These are phyloP conservation scores for Indicator indicator DNA, from an alignment of 2,113 vertebrate species.

Conservation along the genomic window DNA sequence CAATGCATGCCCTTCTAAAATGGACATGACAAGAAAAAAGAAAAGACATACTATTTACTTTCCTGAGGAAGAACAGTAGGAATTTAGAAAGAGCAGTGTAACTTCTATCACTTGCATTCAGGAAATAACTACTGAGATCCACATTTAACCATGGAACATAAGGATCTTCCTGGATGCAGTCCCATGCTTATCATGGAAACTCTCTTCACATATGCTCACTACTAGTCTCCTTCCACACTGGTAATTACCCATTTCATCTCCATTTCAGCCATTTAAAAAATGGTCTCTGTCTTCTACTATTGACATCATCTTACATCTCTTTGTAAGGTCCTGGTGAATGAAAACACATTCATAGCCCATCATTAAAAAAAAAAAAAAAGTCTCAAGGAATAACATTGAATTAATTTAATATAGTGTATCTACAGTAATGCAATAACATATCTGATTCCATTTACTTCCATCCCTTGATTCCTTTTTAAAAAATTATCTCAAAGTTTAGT, in stretches of 20 bases:
- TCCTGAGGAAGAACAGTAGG: neutral
- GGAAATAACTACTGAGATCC: neutral
- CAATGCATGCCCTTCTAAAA: neutral
- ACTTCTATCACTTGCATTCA: neutral
- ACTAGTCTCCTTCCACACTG: neutral
- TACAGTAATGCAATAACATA: neutral
- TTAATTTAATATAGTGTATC: neutral
- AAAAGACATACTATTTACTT: neutral
- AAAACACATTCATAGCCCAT: neutral
- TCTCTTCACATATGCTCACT: neutral
- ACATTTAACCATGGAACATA: neutral
- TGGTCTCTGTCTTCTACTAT: rapidly evolving
- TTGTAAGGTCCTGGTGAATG: neutral
- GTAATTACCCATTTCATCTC: no score
- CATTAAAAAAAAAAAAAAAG: neutral
- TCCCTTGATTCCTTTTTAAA: neutral
- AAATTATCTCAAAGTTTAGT: neutral
- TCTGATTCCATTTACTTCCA: neutral
- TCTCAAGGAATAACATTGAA: neutral
- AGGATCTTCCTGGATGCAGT: neutral
- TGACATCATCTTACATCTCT: neutral
- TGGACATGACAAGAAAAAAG: neutral
- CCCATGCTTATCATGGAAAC: neutral
- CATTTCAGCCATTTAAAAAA: neutral
- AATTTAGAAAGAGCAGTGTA: neutral